Conservation (phyloP, 2,113 vertebrate species). For the Indicator maculatus region DNA sequence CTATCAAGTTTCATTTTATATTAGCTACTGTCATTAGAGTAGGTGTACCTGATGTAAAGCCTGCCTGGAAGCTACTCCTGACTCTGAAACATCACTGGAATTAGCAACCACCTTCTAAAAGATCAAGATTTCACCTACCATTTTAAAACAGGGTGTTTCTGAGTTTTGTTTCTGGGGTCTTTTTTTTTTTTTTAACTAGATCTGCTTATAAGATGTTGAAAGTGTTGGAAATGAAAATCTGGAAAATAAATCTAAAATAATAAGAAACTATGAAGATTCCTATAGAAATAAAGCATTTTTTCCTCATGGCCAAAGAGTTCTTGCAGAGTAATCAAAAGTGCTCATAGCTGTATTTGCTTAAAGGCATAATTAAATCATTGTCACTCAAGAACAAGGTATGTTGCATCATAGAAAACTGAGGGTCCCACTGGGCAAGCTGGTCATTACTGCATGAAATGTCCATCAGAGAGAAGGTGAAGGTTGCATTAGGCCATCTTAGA, state of each 20-base stretch:
- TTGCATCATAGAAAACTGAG: not conserved
- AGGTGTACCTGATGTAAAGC: not conserved
- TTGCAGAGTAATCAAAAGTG: not conserved
- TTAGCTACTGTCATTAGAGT: not conserved
- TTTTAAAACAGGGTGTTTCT: not conserved
- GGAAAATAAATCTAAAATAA: slow-evolving; percentile 13
- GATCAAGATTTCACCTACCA: not conserved
- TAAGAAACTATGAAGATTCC: not conserved
- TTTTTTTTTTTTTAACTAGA: not conserved
- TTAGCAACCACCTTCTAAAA: not conserved
- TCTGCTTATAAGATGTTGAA: not conserved
- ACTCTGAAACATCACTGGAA: not conserved
- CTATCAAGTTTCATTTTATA: not conserved
- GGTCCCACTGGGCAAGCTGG: not conserved
- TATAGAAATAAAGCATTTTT: not conserved
- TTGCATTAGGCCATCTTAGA: not conserved
- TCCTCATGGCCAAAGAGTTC: not conserved
- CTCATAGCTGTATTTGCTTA: not conserved
- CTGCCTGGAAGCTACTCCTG: not conserved
- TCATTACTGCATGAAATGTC: not conserved
- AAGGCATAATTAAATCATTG: not conserved
- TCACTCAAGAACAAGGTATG: not conserved
- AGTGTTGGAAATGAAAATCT: not conserved
- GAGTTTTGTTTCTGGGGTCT: not conserved
- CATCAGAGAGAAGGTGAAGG: not conserved